Base-by-base conservation (phyloP, 2,888 invertebrate species). In the Lordiphosa andalusiaca region DNA sequence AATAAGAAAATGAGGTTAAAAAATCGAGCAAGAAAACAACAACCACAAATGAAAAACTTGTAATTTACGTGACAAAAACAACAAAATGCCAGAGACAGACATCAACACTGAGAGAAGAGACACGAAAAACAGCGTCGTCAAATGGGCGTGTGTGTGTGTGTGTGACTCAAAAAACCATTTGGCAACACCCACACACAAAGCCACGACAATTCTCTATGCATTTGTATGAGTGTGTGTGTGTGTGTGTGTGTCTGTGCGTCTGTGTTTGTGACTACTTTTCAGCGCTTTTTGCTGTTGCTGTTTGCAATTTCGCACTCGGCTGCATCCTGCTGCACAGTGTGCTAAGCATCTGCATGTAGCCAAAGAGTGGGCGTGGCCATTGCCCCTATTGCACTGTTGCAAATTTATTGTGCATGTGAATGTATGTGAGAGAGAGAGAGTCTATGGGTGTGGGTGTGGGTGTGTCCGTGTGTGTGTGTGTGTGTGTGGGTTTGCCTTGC, bases 41-140 rank as follows among this genome's bases (percentile, higher is more conserved):
- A 40, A 38, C 59, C 66, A 60, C 68, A 76, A 68, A 70, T 83
- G 81, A 76, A 77, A 77, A 77, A 80, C 70, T 81, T 84, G 77
- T 76, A 84, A 76, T 84, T 80, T 76, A 73, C 61, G 73, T 73
- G 77, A 67, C 73, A 84, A 78, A 83, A 78, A 84, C 84, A 84
- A 76, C 58, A 54, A 44, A 53, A 48, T 51, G 48, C 37, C 65
- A 51, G 57, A 38, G 54, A 47, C 54, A 60, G 38, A 54, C 51
- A 40, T 42, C 33, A 38, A 53, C 46, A 52, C 67, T 38, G 47
- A 37, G 54, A 40, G 55, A 49, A 59, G 55, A 59, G 62, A 76
- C 69, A 63, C 56, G 76, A 71, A 77, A 83, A 83, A 63, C 77
- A 67, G 65, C 67, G 57, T 58, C 75, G 57, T 58, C 75, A 71